phyloP scores from a whole-genome alignment of 2,888 invertebrate genomes.

The Morpho helenor region DNA sequence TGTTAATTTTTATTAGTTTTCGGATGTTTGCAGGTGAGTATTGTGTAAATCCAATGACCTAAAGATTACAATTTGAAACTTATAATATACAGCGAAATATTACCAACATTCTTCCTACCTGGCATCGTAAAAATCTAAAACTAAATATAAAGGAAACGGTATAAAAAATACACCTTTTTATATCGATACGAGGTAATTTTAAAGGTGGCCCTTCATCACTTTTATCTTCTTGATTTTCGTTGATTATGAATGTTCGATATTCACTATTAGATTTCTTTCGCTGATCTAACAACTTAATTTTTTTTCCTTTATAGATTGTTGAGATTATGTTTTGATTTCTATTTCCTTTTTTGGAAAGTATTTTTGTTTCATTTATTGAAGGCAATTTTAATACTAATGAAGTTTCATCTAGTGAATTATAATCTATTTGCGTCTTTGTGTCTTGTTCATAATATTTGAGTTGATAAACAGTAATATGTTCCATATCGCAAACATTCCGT shows the following conservation, averaged over 20 bases:
- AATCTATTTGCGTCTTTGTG: conserved; percentile 21
- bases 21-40: too few relatives aligned
- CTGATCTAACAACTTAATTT: conserved; percentile 50
- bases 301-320: conserved; percentile 48
- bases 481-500: conserved; percentile 56
- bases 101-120: not conserved
- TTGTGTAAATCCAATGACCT: too few relatives aligned
- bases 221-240: conserved; percentile 43
- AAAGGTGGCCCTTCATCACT: conserved; percentile 68
- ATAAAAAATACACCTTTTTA: conserved; percentile 50
- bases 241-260: conserved; percentile 58
- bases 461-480: conserved; percentile 65
- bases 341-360: conserved; percentile 38
- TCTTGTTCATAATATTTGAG: conserved; percentile 47
- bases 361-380: conserved; percentile 55
- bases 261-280: conserved; percentile 48
- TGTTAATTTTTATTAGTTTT: too few relatives aligned
- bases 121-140: conserved; percentile 47
- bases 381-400: conserved; percentile 49
- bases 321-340: conserved; percentile 47
- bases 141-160: conserved; percentile 31
- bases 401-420: conserved; percentile 13
- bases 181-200: conserved; percentile 67
- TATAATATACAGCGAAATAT: too few relatives aligned
- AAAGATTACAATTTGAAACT: too few relatives aligned